These are phyloP conservation scores for Magallana angulata DNA, from an alignment of 1,140 invertebrate species.

Conservation along the genomic window DNA sequence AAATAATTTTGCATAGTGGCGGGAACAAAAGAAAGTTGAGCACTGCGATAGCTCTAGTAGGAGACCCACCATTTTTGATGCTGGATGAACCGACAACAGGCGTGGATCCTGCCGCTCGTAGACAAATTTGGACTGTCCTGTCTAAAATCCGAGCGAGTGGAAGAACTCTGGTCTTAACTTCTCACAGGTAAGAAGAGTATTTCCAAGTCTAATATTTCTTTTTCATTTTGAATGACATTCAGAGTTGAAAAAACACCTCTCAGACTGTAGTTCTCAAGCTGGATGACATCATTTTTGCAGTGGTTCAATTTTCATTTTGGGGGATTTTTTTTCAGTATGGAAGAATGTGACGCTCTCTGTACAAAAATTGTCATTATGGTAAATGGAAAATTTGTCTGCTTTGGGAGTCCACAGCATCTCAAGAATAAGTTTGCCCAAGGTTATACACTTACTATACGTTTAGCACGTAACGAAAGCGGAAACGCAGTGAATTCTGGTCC, in stretches of 20 bases:
- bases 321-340: constrained; percentile 75
- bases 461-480: constrained; percentile 49
- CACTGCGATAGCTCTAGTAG: constrained; percentile 81
- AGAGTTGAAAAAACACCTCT: too few species aligned
- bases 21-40: constrained; percentile 82
- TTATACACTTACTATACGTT: constrained; percentile 75
- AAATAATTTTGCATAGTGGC: constrained; percentile 80
- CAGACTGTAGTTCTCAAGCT: too few species aligned
- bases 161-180: constrained; percentile 71
- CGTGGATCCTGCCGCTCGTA: constrained; percentile 78
- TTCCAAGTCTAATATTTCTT: too few species aligned
- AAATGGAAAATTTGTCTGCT: constrained; percentile 78
- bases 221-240: too few species aligned
- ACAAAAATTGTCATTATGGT: constrained; percentile 81
- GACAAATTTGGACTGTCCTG: constrained; percentile 78
- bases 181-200: constrained; percentile 67
- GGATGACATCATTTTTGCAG: too few species aligned
- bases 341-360: constrained; percentile 81
- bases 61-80: constrained; percentile 86
- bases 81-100: constrained; percentile 80
- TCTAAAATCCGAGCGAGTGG: constrained; percentile 66
- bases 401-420: constrained; percentile 79
- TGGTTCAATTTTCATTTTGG: too few species aligned
- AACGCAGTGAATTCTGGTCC: constrained; percentile 30
- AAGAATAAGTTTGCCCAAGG: constrained; percentile 78